These are phyloP conservation scores for Danionella cerebrum DNA, from an alignment of 2,113 vertebrate genomes.

Conservation along the genomic window DNA sequence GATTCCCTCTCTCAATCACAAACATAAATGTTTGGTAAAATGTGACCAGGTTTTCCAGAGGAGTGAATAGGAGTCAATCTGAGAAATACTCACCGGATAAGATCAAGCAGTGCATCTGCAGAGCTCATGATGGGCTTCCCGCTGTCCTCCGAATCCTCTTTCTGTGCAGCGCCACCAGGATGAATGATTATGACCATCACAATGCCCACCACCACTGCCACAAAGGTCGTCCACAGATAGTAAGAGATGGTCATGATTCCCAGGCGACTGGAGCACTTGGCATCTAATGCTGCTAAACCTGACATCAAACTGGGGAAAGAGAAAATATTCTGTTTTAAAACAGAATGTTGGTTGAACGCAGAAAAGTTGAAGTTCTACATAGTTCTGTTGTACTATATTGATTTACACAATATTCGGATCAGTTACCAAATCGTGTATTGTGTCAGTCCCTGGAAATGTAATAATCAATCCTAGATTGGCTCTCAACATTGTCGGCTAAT, in stretches of 20 bases:
- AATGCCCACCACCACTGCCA: constrained; percentile 93
- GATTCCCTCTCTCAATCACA: no score
- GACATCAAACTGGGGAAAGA: constrained; percentile 81
- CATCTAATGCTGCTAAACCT: constrained; percentile 87
- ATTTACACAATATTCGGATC: no score
- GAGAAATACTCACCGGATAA: constrained; percentile 93
- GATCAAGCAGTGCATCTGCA: constrained; percentile 89
- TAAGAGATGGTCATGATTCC: constrained; percentile 95
- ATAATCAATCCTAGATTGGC: no score
- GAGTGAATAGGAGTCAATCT: no score
- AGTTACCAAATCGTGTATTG: no score
- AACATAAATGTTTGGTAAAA: no score
- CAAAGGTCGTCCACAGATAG: constrained; percentile 97
- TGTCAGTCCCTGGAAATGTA: no score
- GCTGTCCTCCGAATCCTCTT: constrained; percentile 79
- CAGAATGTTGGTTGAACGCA: no score
- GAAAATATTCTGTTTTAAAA: background rate
- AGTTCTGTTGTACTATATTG: no score
- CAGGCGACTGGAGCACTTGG: constrained; percentile 92
- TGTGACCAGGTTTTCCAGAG: no score
- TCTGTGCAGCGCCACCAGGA: constrained; percentile 88
- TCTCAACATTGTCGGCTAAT: no score
- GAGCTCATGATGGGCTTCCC: constrained; percentile 94
- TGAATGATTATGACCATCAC: constrained; percentile 95
- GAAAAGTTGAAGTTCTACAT: no score